Conservation (phyloP, 1,140 invertebrate genomes). For the Chironomus tepperi region DNA sequence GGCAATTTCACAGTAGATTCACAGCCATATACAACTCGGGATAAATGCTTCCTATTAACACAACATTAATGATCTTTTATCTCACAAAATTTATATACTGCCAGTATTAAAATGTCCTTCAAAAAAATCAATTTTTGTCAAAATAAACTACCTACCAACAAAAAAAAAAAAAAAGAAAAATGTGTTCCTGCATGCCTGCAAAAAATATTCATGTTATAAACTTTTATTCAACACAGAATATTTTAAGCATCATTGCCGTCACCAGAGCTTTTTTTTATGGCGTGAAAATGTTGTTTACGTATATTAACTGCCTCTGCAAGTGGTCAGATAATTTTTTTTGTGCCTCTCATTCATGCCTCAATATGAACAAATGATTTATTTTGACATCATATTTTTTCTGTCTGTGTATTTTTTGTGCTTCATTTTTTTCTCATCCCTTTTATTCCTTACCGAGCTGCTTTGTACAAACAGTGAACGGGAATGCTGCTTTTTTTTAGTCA, state of each 20-base stretch:
- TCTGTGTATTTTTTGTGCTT: not conserved
- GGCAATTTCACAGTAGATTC: too few relatives aligned
- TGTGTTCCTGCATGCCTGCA: too few relatives aligned
- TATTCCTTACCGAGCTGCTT: not conserved
- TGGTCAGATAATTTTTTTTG: slow-evolving; percentile 17
- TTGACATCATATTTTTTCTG: not conserved
- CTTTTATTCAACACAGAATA: not conserved
- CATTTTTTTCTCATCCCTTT: not conserved
- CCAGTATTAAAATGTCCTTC: too few relatives aligned
- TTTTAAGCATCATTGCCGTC: not conserved
- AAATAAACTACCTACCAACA: too few relatives aligned
- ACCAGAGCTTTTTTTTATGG: slow-evolving; percentile 16
- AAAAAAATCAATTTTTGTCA: too few relatives aligned
- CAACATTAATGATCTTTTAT: too few relatives aligned
- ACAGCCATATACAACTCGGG: too few relatives aligned
- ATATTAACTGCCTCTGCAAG: slow-evolving; percentile 19
- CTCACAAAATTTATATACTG: too few relatives aligned
- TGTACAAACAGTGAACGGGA: not conserved
- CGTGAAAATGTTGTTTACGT: slow-evolving; percentile 21
- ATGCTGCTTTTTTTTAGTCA: too few relatives aligned
- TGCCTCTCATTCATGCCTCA: not conserved
- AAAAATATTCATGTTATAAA: slow-evolving; percentile 8
- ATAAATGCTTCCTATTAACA: too few relatives aligned
- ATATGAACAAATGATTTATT: not conserved
- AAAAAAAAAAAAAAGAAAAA: not conserved